Evolutionary conservation across 2,797 vertebrate genomes (phyloP).

Genomic region (Podarcis lilfordi): DNA sequence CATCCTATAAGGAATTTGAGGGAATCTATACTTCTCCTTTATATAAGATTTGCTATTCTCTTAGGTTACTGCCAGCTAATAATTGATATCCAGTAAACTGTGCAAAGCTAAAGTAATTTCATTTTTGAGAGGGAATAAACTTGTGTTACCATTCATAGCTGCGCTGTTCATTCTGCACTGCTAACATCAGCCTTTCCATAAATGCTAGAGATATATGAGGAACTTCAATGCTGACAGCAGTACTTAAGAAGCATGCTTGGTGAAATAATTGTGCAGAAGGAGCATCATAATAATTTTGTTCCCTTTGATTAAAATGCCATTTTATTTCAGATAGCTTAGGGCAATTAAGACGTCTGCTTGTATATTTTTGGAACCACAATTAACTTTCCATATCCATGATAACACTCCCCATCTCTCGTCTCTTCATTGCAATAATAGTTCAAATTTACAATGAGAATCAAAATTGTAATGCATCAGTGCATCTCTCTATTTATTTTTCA

Average conservation of each 20-base stretch:
- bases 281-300: constrained; percentile 20
- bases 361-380: constrained; percentile 20
- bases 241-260: constrained; percentile 19
- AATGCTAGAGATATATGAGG: background rate
- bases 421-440: constrained; percentile 3
- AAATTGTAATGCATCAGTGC: accelerated
- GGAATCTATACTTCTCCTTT: background rate
- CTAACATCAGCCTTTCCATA: constrained; percentile 29
- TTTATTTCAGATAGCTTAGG: constrained; percentile 12
- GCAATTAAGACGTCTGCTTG: background rate
- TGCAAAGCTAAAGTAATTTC: background rate
- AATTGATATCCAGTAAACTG: background rate
- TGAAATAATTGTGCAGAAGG: constrained; percentile 5
- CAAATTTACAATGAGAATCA: constrained; percentile 17
- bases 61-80: constrained; percentile 2
- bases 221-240: constrained; percentile 9
- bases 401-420: background rate
- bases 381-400: constrained; percentile 6
- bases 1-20: too few relatives aligned
- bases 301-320: background rate
- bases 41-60: background rate
- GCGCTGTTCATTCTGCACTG: background rate
- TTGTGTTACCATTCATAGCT: background rate
- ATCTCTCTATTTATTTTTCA: background rate
- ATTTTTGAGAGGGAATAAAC: background rate